A percentile compares a stretch with the other conserved stretches of the same genome.
Conservation (phyloP, 37 sponge, comb jelly and placozoan species). For the Sycon ciliatum region DNA sequence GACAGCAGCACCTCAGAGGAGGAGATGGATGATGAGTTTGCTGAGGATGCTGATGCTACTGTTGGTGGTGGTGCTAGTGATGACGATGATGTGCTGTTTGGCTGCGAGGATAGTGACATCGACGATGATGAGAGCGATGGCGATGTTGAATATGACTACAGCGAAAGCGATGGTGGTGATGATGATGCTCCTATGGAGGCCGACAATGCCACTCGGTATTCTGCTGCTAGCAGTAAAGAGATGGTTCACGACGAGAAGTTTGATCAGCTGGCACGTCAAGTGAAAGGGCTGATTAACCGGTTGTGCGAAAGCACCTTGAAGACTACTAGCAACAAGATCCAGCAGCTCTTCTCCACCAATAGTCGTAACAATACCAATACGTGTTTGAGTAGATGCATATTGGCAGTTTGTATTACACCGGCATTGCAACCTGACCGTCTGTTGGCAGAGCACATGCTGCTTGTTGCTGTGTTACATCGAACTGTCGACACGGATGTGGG, state of each 20-base stretch:
- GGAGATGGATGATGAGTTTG: background rate
- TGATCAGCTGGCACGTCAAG: background rate
- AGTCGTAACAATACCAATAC: conserved; percentile 73
- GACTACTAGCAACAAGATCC: conserved; percentile 39
- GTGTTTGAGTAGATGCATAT: conserved; percentile 33
- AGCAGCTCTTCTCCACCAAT: conserved; percentile 42
- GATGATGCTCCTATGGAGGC: too few relatives aligned
- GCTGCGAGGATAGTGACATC: too few relatives aligned
- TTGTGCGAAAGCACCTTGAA: conserved; percentile 62
- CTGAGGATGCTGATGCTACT: background rate
- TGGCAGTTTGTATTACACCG: conserved; percentile 41
- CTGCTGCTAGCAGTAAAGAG: too few relatives aligned
- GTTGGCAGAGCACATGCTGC: conserved; percentile 62
- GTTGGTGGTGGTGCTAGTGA: too few relatives aligned
- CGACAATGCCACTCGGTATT: too few relatives aligned
- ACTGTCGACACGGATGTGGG: conserved; percentile 74
- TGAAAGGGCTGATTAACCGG: conserved; percentile 14
- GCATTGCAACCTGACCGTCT: conserved; percentile 46
- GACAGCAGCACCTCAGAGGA: too few relatives aligned
- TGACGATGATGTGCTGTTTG: too few relatives aligned
- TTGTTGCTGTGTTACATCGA: conserved; percentile 60
- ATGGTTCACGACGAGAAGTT: background rate
- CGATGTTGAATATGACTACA: background rate
- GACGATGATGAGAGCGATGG: conserved; percentile 14
- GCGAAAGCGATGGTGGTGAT: too few relatives aligned